Base-by-base conservation (phyloP, 2,113 vertebrate genomes). In the Anser brachyrhynchus region DNA sequence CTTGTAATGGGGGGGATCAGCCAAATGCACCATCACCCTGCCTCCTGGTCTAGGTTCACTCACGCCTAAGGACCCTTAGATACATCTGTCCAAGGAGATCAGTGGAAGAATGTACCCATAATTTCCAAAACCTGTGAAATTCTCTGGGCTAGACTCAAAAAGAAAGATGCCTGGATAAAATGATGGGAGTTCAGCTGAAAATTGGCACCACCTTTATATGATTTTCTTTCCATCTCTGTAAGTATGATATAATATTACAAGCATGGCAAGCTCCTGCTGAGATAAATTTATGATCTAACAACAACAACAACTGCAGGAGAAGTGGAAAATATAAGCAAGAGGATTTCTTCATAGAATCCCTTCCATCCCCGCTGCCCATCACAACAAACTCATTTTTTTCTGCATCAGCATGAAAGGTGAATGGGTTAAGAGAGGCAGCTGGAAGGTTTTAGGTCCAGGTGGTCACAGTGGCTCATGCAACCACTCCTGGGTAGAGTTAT, bases 251-350 rank as follows among this genome's bases (percentile, higher is more conserved):
- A 92, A 57, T 62, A 89, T 39, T 72, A 95, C 16, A 71, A 95
- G 87, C 67, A 84, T 5, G 4, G 69, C 59, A 90, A 88, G 57
- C 85, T 79, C 95, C 81, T 73, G 84, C 95, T 92, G 92, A 77
- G 91, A 90, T 76, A 70, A 87, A 89, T 90, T 90, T 75, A 94
- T 72, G 78, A 84, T 94, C 85, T 79, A 95, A 77, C 66, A 91
- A 58, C 66, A 77, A 64, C 61, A 65, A 92, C 87, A 86, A 92
- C 76, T 72, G 57, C 65, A 81, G 69, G 11, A 93, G 65, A 92
- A 93, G 95, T 70, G 90, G 91, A 96, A 93, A 96, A 90, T 77
- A 80, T 18, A 84, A 85, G 87, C 61, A 70, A 88, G 89, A 79
- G 5, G 28, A 44, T 84, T 92, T 95, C 65, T 92, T 93, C 58